Conservation (phyloP, 2,888 invertebrate species). For the Plebejus argus region DNA sequence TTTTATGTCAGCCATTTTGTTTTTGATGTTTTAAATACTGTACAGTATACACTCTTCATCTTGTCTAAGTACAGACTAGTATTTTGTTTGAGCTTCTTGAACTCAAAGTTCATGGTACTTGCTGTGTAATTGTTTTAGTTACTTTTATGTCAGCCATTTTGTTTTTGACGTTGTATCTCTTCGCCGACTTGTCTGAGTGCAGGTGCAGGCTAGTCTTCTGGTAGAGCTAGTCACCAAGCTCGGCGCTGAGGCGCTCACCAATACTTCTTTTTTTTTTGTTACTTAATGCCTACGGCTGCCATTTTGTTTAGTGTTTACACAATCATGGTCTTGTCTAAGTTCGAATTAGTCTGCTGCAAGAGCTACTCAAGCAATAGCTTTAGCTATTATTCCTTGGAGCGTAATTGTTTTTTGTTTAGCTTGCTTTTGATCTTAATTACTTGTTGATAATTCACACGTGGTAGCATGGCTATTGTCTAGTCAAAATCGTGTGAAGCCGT, state of each 20-base stretch:
- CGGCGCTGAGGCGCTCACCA: conserved; percentile 31
- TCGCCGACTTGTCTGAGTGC: neutral
- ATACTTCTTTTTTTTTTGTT: neutral
- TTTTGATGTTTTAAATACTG: neutral
- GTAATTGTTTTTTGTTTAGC: neutral
- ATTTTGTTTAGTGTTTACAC: neutral
- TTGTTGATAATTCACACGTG: neutral
- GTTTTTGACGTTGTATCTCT: neutral
- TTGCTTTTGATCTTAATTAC: neutral
- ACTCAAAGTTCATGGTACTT: conserved; percentile 32
- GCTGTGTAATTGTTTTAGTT: neutral
- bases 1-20: neutral
- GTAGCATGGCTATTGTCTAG: no score
- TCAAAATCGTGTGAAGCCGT: no score
- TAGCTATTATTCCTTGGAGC: neutral
- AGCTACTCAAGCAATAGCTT: no score
- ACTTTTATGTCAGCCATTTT: neutral
- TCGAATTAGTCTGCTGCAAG: no score
- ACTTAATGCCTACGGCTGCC: neutral
- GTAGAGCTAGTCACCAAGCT: conserved; percentile 38
- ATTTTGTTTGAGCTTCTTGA: conserved; percentile 37
- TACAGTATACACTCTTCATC: neutral
- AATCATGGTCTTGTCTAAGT: no score
- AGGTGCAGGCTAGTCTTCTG: no score
- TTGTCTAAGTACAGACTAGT: neutral